Conservation (phyloP, 2,113 vertebrate genomes). For the Sardina pilchardus region DNA sequence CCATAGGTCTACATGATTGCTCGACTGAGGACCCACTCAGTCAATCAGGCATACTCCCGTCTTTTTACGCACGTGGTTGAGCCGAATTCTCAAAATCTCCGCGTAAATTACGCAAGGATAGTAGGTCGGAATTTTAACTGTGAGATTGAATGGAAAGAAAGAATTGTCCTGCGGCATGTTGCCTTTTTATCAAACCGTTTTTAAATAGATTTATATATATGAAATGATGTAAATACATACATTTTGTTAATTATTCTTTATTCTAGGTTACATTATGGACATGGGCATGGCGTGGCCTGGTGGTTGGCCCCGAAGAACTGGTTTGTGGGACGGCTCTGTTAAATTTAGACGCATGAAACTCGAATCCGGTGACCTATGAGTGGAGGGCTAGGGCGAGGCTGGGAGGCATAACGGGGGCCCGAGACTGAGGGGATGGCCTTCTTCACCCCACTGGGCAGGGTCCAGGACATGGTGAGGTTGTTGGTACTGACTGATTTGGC, state of each 20-base stretch:
- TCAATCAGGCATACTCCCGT: background rate
- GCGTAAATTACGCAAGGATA: background rate
- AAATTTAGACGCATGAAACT: conserved; percentile 68
- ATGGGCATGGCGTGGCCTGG: conserved; percentile 28
- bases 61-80: background rate
- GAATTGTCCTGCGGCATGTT: background rate
- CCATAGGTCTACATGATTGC: background rate
- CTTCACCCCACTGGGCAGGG: background rate
- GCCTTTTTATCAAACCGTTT: background rate
- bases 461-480: conserved; percentile 1
- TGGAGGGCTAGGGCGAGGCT: conserved; percentile 36
- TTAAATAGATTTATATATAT: background rate
- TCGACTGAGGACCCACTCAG: background rate
- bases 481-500: conserved; percentile 27
- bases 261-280: background rate
- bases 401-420: conserved; percentile 21
- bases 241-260: background rate
- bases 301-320: conserved; percentile 40
- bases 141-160: background rate
- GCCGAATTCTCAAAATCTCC: background rate
- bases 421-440: background rate
- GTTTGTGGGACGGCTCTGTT: conserved; percentile 52
- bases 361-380: conserved; percentile 61
- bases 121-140: background rate
- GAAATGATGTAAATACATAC: no score